Base-by-base conservation (phyloP, 2,797 vertebrate species). In the Semaprochilodus insignis region DNA sequence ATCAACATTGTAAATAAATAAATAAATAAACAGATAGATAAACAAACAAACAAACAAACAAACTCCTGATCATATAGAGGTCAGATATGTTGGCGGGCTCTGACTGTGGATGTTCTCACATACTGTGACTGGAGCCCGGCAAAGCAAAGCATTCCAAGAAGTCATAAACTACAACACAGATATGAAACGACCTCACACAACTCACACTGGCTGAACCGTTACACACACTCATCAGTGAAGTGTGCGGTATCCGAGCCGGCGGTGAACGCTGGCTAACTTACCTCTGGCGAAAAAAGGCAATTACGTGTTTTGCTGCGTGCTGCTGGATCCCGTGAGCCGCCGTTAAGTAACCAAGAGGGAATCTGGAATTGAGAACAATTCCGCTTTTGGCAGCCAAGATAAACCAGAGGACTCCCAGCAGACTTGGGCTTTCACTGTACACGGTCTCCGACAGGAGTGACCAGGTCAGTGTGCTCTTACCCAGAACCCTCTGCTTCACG, bases 251-350 rank as follows among this genome's bases (percentile, higher is more conserved):
- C 73, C 82, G 83, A 85, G 84, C 74, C 27, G 79, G 34, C 27
- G 82, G 76, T 84, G 74, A 88, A 86, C 83, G 82, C 74, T 87
- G 84, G 86, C 74, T 87, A 87, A 82, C 85, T 82, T 83, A 76
- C 82, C 80, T 52, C 52, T 52, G 23, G 27, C 55, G 82, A 77
- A 81, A 63, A 74, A 65, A 67, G 79, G 77, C 40, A 74, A 71
- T 83, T 76, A 79, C 1, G 76, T 72, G 67, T 83, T 84, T 84
- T 83, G 76, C 78, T 82, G 23, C 16, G 52, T 25, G 48, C 36
- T 54, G 31, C 77, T 81, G 65, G 85, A 57, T 78, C 75, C 72
- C 44, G 48, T 63, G 55, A 74, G 83, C 79, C 81, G 70, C 81
- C 6, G 25, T 65, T 84, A 85, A 81, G 85, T 80, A 44, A 44